A percentile compares a stretch with the other conserved stretches of the same genome.
phyloP scores from a whole-genome alignment of 2,113 vertebrate species.

The Indicator indicator region DNA sequence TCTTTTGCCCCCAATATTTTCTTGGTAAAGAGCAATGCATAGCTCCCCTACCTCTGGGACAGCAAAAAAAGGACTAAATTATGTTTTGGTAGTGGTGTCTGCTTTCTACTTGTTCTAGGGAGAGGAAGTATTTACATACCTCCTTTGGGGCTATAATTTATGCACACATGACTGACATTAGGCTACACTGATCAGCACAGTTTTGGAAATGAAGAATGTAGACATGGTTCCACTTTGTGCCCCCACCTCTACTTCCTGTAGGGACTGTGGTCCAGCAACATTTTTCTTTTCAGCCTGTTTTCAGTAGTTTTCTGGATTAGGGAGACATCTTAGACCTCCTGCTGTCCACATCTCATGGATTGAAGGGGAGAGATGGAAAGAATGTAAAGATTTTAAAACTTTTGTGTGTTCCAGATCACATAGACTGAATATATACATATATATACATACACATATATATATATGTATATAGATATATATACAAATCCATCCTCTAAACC shows the following conservation, averaged over 20 bases:
- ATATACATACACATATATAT: too few relatives aligned
- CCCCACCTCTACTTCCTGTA: not conserved
- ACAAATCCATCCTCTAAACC: not conserved
- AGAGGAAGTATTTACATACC: not conserved
- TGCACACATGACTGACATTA: not conserved
- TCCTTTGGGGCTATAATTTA: constrained; percentile 23
- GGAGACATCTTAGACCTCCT: not conserved
- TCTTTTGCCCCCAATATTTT: not conserved
- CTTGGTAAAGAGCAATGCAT: not conserved
- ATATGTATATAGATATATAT: too few relatives aligned
- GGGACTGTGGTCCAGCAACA: not conserved
- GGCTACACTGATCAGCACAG: not conserved
- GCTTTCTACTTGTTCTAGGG: constrained; percentile 4
- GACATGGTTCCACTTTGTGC: not conserved
- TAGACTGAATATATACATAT: not conserved
- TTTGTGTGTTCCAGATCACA: not conserved
- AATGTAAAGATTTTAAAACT: not conserved
- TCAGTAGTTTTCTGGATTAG: constrained; percentile 1
- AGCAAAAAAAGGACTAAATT: not conserved
- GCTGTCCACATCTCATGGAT: not conserved
- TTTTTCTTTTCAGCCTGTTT: constrained; percentile 1
- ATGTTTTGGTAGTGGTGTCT: not conserved
- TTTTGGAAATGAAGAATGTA: not conserved
- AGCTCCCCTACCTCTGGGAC: not conserved
- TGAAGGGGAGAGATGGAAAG: not conserved